These are phyloP conservation scores for Sitta carolinensis DNA, from an alignment of 2,797 vertebrate species.

Conservation along the genomic window DNA sequence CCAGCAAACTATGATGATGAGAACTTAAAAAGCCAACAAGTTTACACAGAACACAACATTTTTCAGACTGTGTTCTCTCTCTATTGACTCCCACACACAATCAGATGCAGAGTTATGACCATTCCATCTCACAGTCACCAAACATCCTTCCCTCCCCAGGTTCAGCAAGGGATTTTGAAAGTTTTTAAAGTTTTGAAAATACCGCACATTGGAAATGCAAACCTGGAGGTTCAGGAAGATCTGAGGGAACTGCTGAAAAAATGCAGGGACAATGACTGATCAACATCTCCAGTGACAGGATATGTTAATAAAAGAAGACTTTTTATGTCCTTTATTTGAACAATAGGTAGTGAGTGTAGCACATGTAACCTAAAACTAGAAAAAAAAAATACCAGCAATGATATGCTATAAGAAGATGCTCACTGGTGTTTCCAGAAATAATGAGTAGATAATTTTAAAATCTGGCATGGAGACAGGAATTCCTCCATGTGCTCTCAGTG, in stretches of 20 bases:
- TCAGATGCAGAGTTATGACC: background rate
- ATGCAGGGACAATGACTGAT: background rate
- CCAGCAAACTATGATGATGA: background rate
- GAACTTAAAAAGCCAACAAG: background rate
- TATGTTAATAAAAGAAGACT: background rate
- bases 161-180: background rate
- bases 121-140: background rate
- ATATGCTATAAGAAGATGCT: background rate
- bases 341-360: background rate
- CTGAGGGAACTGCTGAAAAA: background rate
- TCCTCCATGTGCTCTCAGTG: background rate
- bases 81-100: background rate
- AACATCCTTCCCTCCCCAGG: background rate
- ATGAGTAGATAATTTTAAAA: background rate
- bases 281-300: background rate
- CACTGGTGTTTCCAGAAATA: background rate
- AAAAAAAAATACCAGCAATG: background rate
- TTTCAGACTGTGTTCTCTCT: background rate
- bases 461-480: background rate
- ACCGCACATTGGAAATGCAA: background rate
- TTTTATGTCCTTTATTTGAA: background rate
- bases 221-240: background rate
- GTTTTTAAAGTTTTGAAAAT: background rate
- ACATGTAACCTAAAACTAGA: background rate
- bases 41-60: conserved; percentile 6